Evolutionary conservation across 2,797 vertebrate species (phyloP), one percentile per base, ranked within the genome.

Genomic region (Tympanoctomys barrerae): DNA sequence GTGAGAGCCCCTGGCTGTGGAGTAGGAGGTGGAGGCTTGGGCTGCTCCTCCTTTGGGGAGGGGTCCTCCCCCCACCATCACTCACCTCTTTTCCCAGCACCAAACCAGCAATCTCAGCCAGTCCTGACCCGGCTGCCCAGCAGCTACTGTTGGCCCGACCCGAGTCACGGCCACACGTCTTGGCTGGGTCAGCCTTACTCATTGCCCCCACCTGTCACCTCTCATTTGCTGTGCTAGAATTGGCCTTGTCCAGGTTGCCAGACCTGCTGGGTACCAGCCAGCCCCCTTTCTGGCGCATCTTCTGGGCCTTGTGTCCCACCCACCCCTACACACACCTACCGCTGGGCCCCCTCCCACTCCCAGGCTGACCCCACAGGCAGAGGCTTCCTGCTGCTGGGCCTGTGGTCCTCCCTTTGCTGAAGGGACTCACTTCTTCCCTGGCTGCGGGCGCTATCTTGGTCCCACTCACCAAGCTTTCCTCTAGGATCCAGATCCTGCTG

Each of bases 271-370:
- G 7, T 49, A 18, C 16, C 5, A 18, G 64, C 14, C 66, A 24
- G 28, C 68, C 31, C 14, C 14, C 0, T 0, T 22, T 42, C 31
- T 9, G 3, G n/a, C 24, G 59, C 21, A 16, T 11, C 70, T 68
- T 12, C 71, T 46, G 22, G 88, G 13, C 28, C 46, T 19, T n/a
- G 66, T 6, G 4, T 33, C 70, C 54, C 36, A 39, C 54, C 42
- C 21, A 21, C 12, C 57, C 10, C 19, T 0, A 21, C 39, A 39
- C 61, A 14, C 22, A 31, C 59, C 26, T 26, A 13, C 33, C 57
- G 52, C 49, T 52, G 33, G 21, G 90, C 22, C 4, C 62, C 73
- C 80, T 39, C 62, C 12, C 9, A 21, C 64, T 61, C 71, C 52
- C 42, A 18, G 13, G 33, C 49, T 3, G 13, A n/a, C n/a, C 57